Base-by-base conservation (phyloP, 1,140 invertebrate genomes). In the Notospermus geniculatus region DNA sequence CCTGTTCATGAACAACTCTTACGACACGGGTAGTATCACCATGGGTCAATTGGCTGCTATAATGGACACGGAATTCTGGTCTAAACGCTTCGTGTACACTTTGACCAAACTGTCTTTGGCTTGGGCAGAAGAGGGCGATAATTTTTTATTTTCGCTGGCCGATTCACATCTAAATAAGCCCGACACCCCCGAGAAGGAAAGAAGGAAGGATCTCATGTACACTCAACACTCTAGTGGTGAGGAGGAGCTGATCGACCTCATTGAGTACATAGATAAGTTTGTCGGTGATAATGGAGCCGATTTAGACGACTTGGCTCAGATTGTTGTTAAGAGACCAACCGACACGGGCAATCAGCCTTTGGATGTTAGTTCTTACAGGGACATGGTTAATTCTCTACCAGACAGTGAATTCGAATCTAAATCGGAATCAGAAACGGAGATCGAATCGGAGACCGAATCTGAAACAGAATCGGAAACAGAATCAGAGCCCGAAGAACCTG, bases 341-440 rank as follows among this genome's bases (percentile, higher is more conserved):
- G 46, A 50, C n/a, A 50, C 46, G n/a, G 46, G 46, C n/a, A 50
- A 50, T n/a, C 5, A n/a, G n/a, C 46, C 46, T 50, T n/a, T 50
- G 25, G n/a, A 50, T n/a, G 46, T 50, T 50, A n/a, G 4, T 5
- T 50, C 46, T 5, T n/a, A 50, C n/a, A 50, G 5, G n/a, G 46
- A 50, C 25, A 50, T 50, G 46, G 25, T 50, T 5, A n/a, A 7
- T 7, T 5, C 46, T 23, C 5, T n/a, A 19, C 5, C 46, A n/a
- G 5, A 9, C 4, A 27, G 19, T 23, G 25, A 4, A 7, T 19
- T 27, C 4, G 19, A 50, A n/a, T n/a, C n/a, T 5, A 4, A 23
- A 23, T 9, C n/a, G 9, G 46, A 50, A 50, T n/a, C 46, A 5
- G 46, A 50, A 27, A 5, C 46, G 4, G 46, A 50, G 25, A 5